Conservation (phyloP, 2,888 invertebrate genomes). For the Drosophila lacicola region DNA sequence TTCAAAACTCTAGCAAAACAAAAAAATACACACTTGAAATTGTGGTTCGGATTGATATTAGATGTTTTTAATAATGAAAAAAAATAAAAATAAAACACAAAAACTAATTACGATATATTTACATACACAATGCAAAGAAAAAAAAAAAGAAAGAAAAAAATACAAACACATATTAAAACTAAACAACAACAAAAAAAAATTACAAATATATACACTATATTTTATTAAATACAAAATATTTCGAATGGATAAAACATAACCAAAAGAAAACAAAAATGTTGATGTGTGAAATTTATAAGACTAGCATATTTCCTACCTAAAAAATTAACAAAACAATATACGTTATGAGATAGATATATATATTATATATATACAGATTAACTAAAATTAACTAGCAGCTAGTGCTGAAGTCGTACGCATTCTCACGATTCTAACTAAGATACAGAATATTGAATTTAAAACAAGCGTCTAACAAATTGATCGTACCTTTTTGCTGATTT, state of each 20-base stretch:
- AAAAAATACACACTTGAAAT: conserved; percentile 30
- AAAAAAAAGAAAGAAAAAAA: conserved; percentile 24
- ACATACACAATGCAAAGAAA: conserved; percentile 28
- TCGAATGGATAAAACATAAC: conserved; percentile 32
- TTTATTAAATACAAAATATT: conserved; percentile 70
- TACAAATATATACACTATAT: conserved; percentile 58
- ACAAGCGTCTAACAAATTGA: conserved; percentile 59
- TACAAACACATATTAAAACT: conserved; percentile 56
- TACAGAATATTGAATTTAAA: conserved; percentile 64
- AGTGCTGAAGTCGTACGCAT: conserved; percentile 58
- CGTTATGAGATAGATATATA: conserved; percentile 49
- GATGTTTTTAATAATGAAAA: conserved; percentile 48
- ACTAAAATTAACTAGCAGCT: conserved; percentile 61
- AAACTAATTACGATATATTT: conserved; percentile 52
- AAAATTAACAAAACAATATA: conserved; percentile 29
- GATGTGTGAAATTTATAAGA: conserved; percentile 84
- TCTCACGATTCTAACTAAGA: conserved; percentile 47
- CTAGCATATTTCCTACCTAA: conserved; percentile 84
- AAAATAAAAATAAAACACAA: conserved; percentile 14
- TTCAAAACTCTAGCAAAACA: background rate
- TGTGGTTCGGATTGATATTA: conserved; percentile 69
- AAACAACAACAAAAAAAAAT: conserved; percentile 14
- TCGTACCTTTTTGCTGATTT: conserved; percentile 79
- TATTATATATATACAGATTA: conserved; percentile 31
- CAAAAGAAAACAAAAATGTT: conserved; percentile 70